These are phyloP conservation scores for Charadrius vociferus DNA, from an alignment of 2,113 vertebrate genomes.

Conservation along the genomic window DNA sequence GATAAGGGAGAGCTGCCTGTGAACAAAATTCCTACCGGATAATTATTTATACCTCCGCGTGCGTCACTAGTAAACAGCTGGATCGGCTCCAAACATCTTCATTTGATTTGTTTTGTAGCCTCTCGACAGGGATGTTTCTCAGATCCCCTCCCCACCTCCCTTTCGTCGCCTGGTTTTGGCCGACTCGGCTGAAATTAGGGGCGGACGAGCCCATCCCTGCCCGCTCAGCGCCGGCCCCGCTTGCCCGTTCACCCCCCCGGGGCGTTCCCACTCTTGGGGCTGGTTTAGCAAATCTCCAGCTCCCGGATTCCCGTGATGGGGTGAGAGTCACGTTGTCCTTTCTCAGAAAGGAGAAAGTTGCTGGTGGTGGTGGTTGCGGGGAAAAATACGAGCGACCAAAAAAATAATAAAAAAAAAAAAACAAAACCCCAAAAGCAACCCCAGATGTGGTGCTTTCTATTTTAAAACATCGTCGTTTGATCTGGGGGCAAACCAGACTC, in stretches of 20 bases:
- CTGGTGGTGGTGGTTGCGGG: neutral
- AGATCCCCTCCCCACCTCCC: neutral
- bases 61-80: constrained; percentile 62
- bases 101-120: neutral
- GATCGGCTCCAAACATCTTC: constrained; percentile 39
- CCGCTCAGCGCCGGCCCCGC: neutral
- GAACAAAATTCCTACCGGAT: constrained; percentile 26
- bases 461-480: neutral
- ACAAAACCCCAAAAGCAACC: neutral
- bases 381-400: neutral
- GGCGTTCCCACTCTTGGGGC: accelerated
- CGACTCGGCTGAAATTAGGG: neutral
- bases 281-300: neutral
- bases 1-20: constrained; percentile 44
- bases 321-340: neutral
- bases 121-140: neutral
- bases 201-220: accelerated
- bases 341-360: neutral
- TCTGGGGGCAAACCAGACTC: neutral
- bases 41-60: constrained; percentile 53
- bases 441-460: neutral
- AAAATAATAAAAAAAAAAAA: neutral
- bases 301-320: neutral
- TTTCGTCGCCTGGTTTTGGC: neutral
- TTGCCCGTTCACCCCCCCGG: accelerated